phyloP scores from a whole-genome alignment of 1,140 invertebrate species.

The Drosophila repleta region DNA sequence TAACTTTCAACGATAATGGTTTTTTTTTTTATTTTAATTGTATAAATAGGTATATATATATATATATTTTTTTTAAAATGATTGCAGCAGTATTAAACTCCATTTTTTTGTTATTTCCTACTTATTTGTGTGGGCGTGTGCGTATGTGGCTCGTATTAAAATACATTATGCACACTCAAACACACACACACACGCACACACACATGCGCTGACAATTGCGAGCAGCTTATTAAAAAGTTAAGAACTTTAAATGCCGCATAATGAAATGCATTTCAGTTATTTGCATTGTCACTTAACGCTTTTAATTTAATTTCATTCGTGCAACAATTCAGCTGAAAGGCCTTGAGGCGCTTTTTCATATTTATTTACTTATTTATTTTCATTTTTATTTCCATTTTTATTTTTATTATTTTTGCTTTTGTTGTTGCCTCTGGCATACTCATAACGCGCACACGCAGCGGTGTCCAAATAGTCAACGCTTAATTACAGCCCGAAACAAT shows the following conservation, averaged over 20 bases:
- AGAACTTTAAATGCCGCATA: conserved; percentile 73
- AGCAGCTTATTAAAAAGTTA: conserved; percentile 71
- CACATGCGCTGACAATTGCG: background rate
- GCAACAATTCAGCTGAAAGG: conserved; percentile 20
- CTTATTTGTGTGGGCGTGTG: conserved; percentile 39
- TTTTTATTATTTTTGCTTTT: background rate
- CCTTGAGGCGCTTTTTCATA: conserved; percentile 23
- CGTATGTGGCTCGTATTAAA: conserved; percentile 46
- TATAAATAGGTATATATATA: conserved; percentile 10
- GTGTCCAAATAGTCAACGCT: conserved; percentile 50
- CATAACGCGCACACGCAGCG: conserved; percentile 47
- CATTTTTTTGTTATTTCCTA: conserved; percentile 53
- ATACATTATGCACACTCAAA: conserved; percentile 41
- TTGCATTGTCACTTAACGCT: conserved; percentile 62
- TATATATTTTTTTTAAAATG: too few relatives aligned
- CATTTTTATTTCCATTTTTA: background rate
- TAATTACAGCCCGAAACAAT: conserved; percentile 64
- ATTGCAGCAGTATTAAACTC: conserved; percentile 56
- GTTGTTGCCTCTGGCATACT: conserved; percentile 13
- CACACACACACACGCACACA: conserved; percentile 7
- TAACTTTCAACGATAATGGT: conserved; percentile 9
- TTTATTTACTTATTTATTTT: background rate
- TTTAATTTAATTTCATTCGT: conserved; percentile 66
- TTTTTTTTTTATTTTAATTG: conserved; percentile 45
- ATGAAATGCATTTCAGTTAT: conserved; percentile 69